Percentiles rank a stretch among this genome's conserved stretches.
Conservation (phyloP, 1,140 invertebrate species). For the Zaprionus vittiger region DNA sequence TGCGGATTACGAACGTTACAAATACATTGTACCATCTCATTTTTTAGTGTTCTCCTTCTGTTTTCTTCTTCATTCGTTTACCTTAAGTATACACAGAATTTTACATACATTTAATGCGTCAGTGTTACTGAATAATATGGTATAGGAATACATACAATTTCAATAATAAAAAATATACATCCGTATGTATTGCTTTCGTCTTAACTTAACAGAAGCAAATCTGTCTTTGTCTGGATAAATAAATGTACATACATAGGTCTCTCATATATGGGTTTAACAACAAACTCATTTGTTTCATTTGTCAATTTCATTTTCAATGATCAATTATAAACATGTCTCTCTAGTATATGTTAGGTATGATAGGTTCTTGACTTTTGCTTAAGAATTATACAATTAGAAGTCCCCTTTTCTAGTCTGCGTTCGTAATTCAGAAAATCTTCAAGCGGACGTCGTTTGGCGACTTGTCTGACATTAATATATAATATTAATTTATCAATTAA, state of each 20-base stretch:
- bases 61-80: constrained; percentile 13
- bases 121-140: constrained; percentile 23
- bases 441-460: constrained; percentile 49
- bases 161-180: constrained; percentile 19
- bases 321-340: constrained; percentile 26
- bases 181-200: constrained; percentile 36
- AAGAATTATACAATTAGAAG: constrained; percentile 14
- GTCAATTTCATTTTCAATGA: constrained; percentile 36
- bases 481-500: constrained; percentile 74
- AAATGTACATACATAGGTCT: constrained; percentile 35
- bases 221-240: constrained; percentile 18
- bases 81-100: constrained; percentile 33
- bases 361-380: constrained; percentile 46
- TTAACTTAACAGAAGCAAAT: constrained; percentile 37
- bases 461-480: constrained; percentile 80
- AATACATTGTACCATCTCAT: constrained; percentile 61
- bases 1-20: constrained; percentile 33
- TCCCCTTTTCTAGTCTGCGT: constrained; percentile 35
- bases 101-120: constrained; percentile 47
- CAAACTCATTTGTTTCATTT: constrained; percentile 12
- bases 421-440: constrained; percentile 59
- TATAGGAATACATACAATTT: constrained; percentile 38
- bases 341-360: constrained; percentile 23
- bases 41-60: constrained; percentile 30
- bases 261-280: constrained; percentile 24